phyloP scores from a whole-genome alignment of 2,113 vertebrate species.

The Sturnira hondurensis region DNA sequence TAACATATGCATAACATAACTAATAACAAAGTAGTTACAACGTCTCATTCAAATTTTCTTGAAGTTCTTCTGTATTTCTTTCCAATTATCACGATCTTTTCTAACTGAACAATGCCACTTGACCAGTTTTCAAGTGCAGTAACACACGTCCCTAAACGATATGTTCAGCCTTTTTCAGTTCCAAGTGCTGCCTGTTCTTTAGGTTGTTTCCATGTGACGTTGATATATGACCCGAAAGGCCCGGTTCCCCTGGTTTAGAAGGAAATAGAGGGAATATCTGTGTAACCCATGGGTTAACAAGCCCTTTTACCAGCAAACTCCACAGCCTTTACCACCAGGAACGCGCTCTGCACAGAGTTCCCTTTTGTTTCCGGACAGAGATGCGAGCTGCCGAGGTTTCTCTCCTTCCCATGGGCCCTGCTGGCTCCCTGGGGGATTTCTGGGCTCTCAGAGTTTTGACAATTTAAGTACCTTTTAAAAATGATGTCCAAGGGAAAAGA shows the following conservation, averaged over 20 bases:
- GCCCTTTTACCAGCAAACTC: slow-evolving; percentile 36
- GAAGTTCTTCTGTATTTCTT: background rate
- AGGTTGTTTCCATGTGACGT: background rate
- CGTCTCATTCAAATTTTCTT: background rate
- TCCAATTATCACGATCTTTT: slow-evolving; percentile 7
- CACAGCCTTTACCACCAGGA: background rate
- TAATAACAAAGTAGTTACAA: slow-evolving; percentile 22
- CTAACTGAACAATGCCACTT: background rate
- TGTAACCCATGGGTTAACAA: background rate
- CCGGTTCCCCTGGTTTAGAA: background rate
- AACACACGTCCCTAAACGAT: background rate
- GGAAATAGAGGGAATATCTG: background rate
- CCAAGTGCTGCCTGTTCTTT: background rate
- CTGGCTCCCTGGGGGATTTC: slow-evolving; percentile 12
- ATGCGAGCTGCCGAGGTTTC: background rate
- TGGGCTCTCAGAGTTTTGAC: slow-evolving; percentile 29
- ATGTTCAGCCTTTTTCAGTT: background rate
- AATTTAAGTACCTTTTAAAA: slow-evolving; percentile 57
- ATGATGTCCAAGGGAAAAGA: slow-evolving; percentile 54
- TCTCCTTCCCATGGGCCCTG: background rate
- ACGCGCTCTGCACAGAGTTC: background rate
- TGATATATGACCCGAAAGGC: background rate
- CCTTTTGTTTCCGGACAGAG: background rate
- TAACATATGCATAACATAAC: too few relatives aligned
- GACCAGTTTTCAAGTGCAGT: background rate